Base-by-base conservation (phyloP, 2,888 invertebrate species). In the Lasioglossum zephyrum region DNA sequence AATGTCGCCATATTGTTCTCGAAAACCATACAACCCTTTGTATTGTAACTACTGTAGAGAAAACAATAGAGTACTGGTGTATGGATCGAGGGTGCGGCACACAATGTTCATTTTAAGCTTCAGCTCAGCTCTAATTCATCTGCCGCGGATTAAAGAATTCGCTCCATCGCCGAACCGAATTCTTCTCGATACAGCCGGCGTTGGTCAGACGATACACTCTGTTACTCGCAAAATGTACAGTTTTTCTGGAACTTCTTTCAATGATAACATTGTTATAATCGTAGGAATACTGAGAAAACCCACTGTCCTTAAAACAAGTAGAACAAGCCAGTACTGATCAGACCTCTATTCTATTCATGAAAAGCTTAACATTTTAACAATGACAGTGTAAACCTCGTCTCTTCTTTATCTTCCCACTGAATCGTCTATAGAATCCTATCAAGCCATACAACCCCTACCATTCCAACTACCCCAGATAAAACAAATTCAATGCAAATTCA, bases 61-160 rank as follows among this genome's bases (percentile, higher is more conserved):
- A 70, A 70, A 39, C 60, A 70, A 70, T 70, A 22, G 11, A 70
- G 39, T 22, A 41, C 9, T n/a, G 41, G 4, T n/a, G 41, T 39
- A 22, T 41, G 39, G 8, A n/a, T 44, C 22, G 18, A 16, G 26
- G 18, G 3, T 9, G 11, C 44, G 9, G 41, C 39, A 22, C 18
- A 26, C 26, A 26, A 41, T 26, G 63, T 44, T 44, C 44, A 41
- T 63, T 75, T 44, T 31, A 60, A 44, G 41, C 60, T 44, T 63
- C 63, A 76, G 60, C 44, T 44, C 60, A 18, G 4, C 18, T 11
- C 22, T 63, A 63, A 63, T 76, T 76, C 60, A 63, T 39, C 75
- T 11, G 22, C 41, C 26, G 36, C 22, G 39, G 11, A 18, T 63
- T 63, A 76, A 66, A 47, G 63, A 60, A 76, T 16, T 16, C 31